Base-by-base conservation (phyloP, 2,797 vertebrate species). In the Todus mexicanus region DNA sequence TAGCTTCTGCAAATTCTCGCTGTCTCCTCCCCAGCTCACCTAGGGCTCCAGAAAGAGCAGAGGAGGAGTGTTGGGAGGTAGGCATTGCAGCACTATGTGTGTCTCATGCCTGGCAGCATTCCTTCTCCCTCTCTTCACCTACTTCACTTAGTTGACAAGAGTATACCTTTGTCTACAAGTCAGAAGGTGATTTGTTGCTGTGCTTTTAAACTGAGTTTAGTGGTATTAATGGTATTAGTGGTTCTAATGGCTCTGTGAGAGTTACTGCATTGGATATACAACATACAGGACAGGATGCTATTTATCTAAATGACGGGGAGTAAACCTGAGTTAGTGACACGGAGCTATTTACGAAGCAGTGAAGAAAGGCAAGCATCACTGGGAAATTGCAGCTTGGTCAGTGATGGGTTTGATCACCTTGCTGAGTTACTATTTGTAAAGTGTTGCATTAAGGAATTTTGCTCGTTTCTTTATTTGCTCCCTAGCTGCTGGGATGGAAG, bases 401-500 rank as follows among this genome's bases (percentile, higher is more conserved):
- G 72, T 5, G 29, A 25, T 11, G 35, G 18, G 3, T 70, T 88
- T 61, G 37, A 35, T 65, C n/a, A 16, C 20, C 33, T 70, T 48
- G 20, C n/a, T 42, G 38, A 78, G 27, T 38, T 59, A 47, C 12
- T 17, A 12, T 56, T 85, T 65, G 21, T 12, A 11, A 69, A 84
- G 7, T 4, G 17, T 12, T 77, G 8, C 31, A 37, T 20, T 60
- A 35, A 71, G 53, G 56, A 84, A 40, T 10, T 54, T 68, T 17
- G 3, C 21, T 66, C 66, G 7, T 76, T 74, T 76, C 53, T 76
- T 74, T 71, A 19, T 69, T 47, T 84, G 14, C 51, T 84, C 29
- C 12, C 13, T 74, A 98, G 97, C 61, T 97, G 47, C 78, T 98
- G 91, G 98, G 98, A 61, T 98, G 97, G 98, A 98, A 98, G 77